Conservation (phyloP, 2,888 invertebrate genomes). For the Harmothoe impar region DNA sequence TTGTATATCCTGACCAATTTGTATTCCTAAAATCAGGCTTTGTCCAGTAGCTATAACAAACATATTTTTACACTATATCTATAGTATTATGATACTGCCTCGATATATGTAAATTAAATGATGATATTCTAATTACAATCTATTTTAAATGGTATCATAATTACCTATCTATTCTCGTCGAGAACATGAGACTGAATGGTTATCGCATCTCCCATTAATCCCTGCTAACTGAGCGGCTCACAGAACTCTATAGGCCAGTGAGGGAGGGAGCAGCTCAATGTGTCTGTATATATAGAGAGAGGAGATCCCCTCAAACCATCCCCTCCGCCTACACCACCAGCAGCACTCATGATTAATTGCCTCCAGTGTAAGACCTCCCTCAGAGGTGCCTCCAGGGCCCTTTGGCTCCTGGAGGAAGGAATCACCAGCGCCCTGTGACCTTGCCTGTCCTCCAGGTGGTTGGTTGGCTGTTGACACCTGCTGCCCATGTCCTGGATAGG, state of each 20-base stretch:
- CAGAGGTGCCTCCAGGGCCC: background rate
- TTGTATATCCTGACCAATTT: no score
- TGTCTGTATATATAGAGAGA: background rate
- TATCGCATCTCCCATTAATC: background rate
- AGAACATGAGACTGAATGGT: no score
- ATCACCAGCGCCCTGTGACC: background rate
- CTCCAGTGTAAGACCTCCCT: no score
- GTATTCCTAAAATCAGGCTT: no score
- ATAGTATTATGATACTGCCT: no score
- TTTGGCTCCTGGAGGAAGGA: background rate
- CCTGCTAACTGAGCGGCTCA: background rate
- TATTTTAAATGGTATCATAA: no score
- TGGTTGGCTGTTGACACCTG: background rate
- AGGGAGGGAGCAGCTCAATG: background rate
- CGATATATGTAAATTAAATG: no score
- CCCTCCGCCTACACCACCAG: background rate
- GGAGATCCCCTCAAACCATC: background rate
- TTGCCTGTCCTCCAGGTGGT: background rate
- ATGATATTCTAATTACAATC: no score
- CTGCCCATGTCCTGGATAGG: background rate
- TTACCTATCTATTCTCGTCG: no score
- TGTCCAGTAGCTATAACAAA: no score
- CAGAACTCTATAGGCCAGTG: background rate
- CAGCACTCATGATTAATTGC: background rate
- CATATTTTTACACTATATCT: no score